phyloP scores from a whole-genome alignment of 1,140 invertebrate genomes.

The Drosophila gunungcola region DNA sequence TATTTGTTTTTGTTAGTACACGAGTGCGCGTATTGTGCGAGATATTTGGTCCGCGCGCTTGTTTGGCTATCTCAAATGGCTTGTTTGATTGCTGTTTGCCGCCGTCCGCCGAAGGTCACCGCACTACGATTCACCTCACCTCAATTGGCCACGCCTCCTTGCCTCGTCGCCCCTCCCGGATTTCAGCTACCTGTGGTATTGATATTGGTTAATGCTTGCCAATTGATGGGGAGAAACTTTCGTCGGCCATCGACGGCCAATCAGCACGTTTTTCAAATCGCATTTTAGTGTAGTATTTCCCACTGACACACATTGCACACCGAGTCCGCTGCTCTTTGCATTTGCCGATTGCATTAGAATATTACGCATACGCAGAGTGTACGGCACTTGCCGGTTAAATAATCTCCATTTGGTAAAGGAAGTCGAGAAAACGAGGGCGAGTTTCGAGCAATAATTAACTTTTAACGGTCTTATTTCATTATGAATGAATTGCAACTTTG shows the following conservation, averaged over 20 bases:
- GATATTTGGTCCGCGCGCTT: conserved; percentile 48
- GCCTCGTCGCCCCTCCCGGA: conserved; percentile 6
- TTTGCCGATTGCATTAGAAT: conserved; percentile 38
- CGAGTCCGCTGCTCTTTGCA: background rate
- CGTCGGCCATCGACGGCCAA: conserved; percentile 26
- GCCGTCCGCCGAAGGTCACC: conserved; percentile 44
- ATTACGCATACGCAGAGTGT: conserved; percentile 41
- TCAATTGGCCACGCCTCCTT: conserved; percentile 42
- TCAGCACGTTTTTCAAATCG: conserved; percentile 40
- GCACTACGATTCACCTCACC: conserved; percentile 36
- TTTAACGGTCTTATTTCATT: conserved; percentile 8
- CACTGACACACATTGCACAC: conserved; percentile 42
- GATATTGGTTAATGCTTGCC: conserved; percentile 52
- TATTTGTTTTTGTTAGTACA: conserved; percentile 20
- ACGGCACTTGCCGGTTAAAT: no score
- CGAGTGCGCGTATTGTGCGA: conserved; percentile 40
- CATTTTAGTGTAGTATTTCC: conserved; percentile 22
- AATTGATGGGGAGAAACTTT: conserved; percentile 52
- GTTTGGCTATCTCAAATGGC: conserved; percentile 54
- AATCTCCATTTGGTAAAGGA: background rate
- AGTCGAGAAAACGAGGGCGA: background rate
- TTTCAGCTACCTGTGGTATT: conserved; percentile 25
- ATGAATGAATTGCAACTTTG: conserved; percentile 11
- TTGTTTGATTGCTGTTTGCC: conserved; percentile 60
- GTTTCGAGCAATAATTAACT: conserved; percentile 13